Evolutionary conservation across 2,797 vertebrate species (phyloP).

Genomic region (Ibycter americanus): DNA sequence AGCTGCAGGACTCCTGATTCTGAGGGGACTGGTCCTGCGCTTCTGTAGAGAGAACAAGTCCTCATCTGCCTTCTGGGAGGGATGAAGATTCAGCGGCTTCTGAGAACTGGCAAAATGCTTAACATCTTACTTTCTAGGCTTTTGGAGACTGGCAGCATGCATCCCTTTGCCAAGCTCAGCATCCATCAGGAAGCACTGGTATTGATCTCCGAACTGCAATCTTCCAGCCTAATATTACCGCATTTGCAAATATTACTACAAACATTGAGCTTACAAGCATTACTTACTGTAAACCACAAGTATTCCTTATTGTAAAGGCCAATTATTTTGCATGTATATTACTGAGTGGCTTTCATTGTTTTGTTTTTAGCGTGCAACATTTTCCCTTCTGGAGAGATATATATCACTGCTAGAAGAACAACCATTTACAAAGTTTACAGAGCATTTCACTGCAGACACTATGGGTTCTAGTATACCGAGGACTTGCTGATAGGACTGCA

Average conservation of each 20-base stretch:
- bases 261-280: neutral
- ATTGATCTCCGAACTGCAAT: neutral
- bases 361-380: neutral
- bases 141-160: neutral
- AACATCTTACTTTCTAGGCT: neutral
- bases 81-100: neutral
- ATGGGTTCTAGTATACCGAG: neutral
- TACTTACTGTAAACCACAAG: neutral
- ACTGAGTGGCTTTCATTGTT: slow-evolving; percentile 3
- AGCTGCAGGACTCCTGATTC: neutral
- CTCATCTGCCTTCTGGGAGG: neutral
- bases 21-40: neutral
- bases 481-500: neutral
- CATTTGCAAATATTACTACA: neutral
- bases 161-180: neutral
- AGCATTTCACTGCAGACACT: neutral
- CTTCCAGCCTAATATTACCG: neutral
- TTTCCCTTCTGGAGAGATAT: neutral
- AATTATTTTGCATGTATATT: neutral
- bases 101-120: neutral
- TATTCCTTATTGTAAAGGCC: neutral
- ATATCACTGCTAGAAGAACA: neutral
- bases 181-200: neutral
- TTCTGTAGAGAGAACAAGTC: neutral
- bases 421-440: slow-evolving; percentile 14